phyloP scores from a whole-genome alignment of 2,797 vertebrate species.

The Champsocephalus gunnari region DNA sequence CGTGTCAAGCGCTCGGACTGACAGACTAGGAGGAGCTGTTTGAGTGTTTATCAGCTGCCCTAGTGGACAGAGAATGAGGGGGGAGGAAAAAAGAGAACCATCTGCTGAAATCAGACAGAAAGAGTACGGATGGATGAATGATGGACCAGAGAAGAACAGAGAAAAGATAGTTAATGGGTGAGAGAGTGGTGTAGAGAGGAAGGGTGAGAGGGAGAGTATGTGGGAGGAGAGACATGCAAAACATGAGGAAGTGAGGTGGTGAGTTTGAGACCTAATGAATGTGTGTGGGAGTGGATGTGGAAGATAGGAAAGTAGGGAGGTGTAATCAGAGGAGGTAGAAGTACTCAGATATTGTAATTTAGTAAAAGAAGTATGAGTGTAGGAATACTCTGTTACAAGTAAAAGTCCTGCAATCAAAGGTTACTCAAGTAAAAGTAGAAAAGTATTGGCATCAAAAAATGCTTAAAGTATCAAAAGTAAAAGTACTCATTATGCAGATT shows the following conservation, averaged over 20 bases:
- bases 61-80: neutral
- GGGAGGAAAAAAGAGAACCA: neutral
- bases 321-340: too few relatives aligned
- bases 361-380: too few relatives aligned
- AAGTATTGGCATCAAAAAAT: too few relatives aligned
- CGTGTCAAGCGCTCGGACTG: slow-evolving; percentile 11
- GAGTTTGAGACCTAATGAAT: neutral
- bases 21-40: slow-evolving; percentile 40
- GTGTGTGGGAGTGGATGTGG: neutral
- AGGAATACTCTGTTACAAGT: too few relatives aligned
- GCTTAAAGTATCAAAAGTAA: too few relatives aligned
- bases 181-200: neutral
- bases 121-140: neutral
- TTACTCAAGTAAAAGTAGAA: too few relatives aligned
- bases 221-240: too few relatives aligned
- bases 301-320: neutral
- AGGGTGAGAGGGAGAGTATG: neutral
- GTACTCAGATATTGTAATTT: too few relatives aligned
- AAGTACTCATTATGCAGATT: too few relatives aligned
- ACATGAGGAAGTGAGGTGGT: neutral
- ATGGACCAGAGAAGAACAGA: neutral
- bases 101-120: neutral
- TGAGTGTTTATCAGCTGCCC: slow-evolving; percentile 35
- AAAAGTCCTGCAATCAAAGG: too few relatives aligned
- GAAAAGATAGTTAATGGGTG: neutral